Percentiles rank a stretch among this genome's conserved stretches.
Conservation (phyloP, 2,797 vertebrate species). For the Acanthurus lineatus region DNA sequence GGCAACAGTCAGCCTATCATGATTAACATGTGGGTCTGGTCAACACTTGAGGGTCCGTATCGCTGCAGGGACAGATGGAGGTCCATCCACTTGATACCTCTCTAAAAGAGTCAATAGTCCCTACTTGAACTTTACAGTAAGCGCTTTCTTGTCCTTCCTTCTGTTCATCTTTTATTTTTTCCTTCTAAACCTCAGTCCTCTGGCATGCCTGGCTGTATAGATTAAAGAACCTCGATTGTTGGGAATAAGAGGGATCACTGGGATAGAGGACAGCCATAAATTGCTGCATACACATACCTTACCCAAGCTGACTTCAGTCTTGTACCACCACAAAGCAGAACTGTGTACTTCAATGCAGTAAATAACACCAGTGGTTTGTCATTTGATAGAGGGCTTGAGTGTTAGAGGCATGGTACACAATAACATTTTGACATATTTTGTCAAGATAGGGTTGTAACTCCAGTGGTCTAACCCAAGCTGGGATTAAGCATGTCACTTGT, state of each 20-base stretch:
- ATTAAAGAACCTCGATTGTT: slow-evolving; percentile 33
- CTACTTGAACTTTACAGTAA: slow-evolving; percentile 26
- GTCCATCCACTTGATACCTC: slow-evolving; percentile 25
- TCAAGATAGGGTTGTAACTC: slow-evolving; percentile 48
- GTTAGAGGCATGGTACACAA: slow-evolving; percentile 53
- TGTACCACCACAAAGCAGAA: slow-evolving; percentile 57
- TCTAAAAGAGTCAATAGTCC: slow-evolving; percentile 12
- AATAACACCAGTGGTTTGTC: slow-evolving; percentile 62
- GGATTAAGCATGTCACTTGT: slow-evolving; percentile 55
- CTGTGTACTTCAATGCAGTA: slow-evolving; percentile 59
- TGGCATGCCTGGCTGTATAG: slow-evolving; percentile 5
- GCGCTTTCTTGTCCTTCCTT: slow-evolving; percentile 3
- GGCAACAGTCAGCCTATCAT: neutral
- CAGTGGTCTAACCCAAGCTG: slow-evolving; percentile 29
- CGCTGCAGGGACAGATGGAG: slow-evolving; percentile 1
- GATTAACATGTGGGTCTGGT: slow-evolving; percentile 24
- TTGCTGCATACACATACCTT: slow-evolving; percentile 49
- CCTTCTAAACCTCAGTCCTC: slow-evolving; percentile 15
- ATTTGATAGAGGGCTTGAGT: slow-evolving; percentile 57
- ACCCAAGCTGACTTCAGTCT: slow-evolving; percentile 46
- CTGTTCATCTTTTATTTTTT: slow-evolving; percentile 22
- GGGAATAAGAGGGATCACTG: slow-evolving; percentile 21
- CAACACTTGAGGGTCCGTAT: neutral
- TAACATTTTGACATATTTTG: slow-evolving; percentile 77
- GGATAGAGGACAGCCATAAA: slow-evolving; percentile 45